Percentiles rank a stretch among this genome's conserved stretches.
phyloP scores from a whole-genome alignment of 2,888 invertebrate species.

The Lepidonotus clava region DNA sequence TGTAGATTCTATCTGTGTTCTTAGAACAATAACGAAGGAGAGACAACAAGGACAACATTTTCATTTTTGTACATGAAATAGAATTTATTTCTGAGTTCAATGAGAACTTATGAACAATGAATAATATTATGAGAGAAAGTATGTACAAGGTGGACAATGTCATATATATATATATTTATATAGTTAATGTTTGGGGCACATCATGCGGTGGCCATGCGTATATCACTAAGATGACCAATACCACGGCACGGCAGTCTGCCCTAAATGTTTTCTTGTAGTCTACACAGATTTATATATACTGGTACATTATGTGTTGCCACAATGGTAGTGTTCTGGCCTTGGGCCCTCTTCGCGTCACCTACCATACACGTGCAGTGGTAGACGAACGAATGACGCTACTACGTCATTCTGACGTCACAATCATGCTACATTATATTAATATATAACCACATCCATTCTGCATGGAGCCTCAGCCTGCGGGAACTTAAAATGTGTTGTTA shows the following conservation, averaged over 20 bases:
- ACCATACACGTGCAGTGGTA: not conserved
- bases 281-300: conserved; percentile 47
- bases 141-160: conserved; percentile 53
- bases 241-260: conserved; percentile 40
- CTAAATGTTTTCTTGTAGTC: not conserved
- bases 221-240: conserved; percentile 47
- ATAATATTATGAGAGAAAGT: conserved; percentile 57
- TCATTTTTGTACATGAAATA: conserved; percentile 54
- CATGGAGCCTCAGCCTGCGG: conserved; percentile 1
- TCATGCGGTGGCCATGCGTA: conserved; percentile 36
- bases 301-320: conserved; percentile 30
- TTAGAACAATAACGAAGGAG: no score
- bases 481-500: not conserved
- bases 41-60: not conserved
- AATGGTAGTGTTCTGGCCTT: conserved; percentile 10
- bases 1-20: no score
- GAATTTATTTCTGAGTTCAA: conserved; percentile 53
- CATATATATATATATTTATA: conserved; percentile 50
- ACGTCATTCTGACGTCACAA: conserved; percentile 11
- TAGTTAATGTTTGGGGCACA: conserved; percentile 45
- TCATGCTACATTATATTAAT: conserved; percentile 30
- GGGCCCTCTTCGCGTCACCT: conserved; percentile 8
- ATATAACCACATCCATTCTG: not conserved
- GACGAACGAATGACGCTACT: conserved; percentile 1
- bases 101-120: conserved; percentile 58